Evolutionary conservation across 2,888 invertebrate genomes (phyloP).

Genomic region (Cerastoderma edule): DNA sequence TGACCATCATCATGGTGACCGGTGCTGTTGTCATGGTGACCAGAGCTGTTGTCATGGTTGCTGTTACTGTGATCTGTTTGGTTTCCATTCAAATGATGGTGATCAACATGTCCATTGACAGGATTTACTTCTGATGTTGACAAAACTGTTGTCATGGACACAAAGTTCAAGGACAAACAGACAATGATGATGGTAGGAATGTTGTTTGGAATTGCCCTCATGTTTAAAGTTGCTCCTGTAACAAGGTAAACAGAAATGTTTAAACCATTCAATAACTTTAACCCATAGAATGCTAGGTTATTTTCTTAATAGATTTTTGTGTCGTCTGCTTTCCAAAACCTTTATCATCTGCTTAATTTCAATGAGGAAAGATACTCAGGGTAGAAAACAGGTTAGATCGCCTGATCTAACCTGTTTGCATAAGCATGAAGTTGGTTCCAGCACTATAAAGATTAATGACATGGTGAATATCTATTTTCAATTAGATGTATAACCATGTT

Average conservation of each 20-base stretch:
- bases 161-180: slow-evolving; percentile 1
- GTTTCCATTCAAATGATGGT: too few relatives aligned
- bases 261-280: not conserved
- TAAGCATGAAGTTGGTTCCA: too few relatives aligned
- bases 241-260: not conserved
- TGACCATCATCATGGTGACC: slow-evolving; percentile 8
- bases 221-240: not conserved
- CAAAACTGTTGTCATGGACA: slow-evolving; percentile 8
- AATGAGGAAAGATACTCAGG: not conserved
- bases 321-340: not conserved
- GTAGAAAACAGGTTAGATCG: too few relatives aligned
- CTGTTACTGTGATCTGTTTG: too few relatives aligned
- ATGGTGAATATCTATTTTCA: too few relatives aligned
- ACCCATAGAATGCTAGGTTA: too few relatives aligned
- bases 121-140: not conserved
- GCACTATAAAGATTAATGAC: too few relatives aligned
- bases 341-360: not conserved
- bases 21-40: slow-evolving; percentile 13
- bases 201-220: not conserved
- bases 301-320: not conserved
- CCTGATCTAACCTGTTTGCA: too few relatives aligned
- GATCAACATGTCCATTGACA: not conserved
- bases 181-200: not conserved
- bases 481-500: too few relatives aligned
- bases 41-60: slow-evolving; percentile 11